Percentiles rank a stretch among this genome's conserved stretches.
phyloP scores from a whole-genome alignment of 2,888 invertebrate genomes.

The Portevinia maculata region DNA sequence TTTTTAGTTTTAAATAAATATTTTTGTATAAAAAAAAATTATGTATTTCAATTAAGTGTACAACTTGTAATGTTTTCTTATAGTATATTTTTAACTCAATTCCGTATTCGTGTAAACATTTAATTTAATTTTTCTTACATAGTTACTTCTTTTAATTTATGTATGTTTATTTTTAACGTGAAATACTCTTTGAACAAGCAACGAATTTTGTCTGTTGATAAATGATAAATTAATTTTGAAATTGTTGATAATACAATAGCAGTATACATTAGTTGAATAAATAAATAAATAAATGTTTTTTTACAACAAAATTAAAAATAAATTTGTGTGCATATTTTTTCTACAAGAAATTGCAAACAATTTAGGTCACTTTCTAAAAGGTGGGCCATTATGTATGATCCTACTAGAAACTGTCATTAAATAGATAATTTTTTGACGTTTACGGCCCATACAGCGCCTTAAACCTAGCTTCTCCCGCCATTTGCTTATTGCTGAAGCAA shows the following conservation, averaged over 20 bases:
- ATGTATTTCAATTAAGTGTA: slow-evolving; percentile 17
- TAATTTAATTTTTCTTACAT: slow-evolving; percentile 21
- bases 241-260: slow-evolving; percentile 44
- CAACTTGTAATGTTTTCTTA: slow-evolving; percentile 34
- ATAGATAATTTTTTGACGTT: no score
- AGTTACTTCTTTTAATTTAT: slow-evolving; percentile 48
- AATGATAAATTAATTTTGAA: slow-evolving; percentile 47
- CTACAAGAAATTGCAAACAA: no score
- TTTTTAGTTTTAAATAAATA: slow-evolving; percentile 11
- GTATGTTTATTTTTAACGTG: slow-evolving; percentile 28
- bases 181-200: slow-evolving; percentile 52
- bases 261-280: slow-evolving; percentile 55
- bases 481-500: no score
- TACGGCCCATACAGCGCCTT: no score
- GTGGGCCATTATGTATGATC: no score
- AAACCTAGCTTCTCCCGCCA: no score
- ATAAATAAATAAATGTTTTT: slow-evolving; percentile 69
- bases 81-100: slow-evolving; percentile 10
- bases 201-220: slow-evolving; percentile 37
- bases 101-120: slow-evolving; percentile 6
- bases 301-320: slow-evolving; percentile 57
- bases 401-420: no score
- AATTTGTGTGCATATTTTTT: slow-evolving; percentile 5
- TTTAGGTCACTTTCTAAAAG: no score
- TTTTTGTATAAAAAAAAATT: slow-evolving; percentile 41